These are phyloP conservation scores for Exephanes ischioxanthus DNA, from an alignment of 2,888 invertebrate genomes.

Conservation along the genomic window DNA sequence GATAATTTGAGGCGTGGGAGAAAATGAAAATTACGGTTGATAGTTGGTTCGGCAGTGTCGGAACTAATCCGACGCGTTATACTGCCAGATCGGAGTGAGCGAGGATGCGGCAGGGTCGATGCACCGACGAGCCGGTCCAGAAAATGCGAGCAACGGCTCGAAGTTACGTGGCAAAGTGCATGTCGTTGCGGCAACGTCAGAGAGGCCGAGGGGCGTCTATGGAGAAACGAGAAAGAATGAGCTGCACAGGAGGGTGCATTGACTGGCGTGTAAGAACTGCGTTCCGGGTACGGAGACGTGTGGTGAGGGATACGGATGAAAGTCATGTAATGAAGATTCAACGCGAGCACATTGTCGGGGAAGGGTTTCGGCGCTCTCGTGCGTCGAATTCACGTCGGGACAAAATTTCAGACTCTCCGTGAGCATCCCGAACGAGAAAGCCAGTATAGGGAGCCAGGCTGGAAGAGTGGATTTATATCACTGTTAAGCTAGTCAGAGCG, in stretches of 20 bases:
- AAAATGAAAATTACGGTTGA: too few species aligned
- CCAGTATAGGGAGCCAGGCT: too few species aligned
- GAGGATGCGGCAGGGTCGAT: background rate
- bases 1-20: background rate
- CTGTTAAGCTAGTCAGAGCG: too few species aligned
- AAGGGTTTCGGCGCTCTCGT: background rate
- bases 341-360: too few species aligned
- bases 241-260: background rate
- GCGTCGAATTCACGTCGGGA: too few species aligned
- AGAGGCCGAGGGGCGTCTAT: background rate
- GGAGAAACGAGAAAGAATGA: background rate
- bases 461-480: too few species aligned
- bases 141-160: background rate
- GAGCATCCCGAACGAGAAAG: too few species aligned
- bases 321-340: too few species aligned
- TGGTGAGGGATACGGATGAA: too few species aligned
- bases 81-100: background rate
- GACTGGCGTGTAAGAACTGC: background rate
- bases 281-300: background rate
- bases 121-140: background rate
- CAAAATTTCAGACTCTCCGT: too few species aligned
- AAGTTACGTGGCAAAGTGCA: slow-evolving; percentile 6
- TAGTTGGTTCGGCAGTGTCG: too few species aligned
- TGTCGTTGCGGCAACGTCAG: background rate
- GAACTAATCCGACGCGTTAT: too few species aligned